Evolutionary conservation across 2,888 invertebrate genomes (phyloP).

Genomic region (Monoplex corrugatus): DNA sequence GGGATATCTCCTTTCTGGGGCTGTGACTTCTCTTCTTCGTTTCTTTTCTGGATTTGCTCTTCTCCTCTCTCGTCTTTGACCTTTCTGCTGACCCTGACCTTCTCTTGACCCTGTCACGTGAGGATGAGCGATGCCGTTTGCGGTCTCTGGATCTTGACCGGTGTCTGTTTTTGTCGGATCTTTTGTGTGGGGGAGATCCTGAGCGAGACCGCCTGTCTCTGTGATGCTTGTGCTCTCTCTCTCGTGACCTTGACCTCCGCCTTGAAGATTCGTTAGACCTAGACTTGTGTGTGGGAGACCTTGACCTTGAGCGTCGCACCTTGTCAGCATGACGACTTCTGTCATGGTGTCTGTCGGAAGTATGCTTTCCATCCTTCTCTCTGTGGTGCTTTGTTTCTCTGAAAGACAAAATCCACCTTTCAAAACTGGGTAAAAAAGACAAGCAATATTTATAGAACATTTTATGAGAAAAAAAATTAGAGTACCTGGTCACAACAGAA

Average conservation of each 20-base stretch:
- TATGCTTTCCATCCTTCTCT: neutral
- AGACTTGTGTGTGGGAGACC: slow-evolving; percentile 38
- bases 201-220: slow-evolving; percentile 51
- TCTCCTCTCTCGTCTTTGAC: neutral
- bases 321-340: neutral
- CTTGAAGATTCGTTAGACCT: neutral
- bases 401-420: slow-evolving; percentile 34
- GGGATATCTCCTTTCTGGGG: slow-evolving; percentile 21
- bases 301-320: neutral
- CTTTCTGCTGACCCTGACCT: slow-evolving; percentile 57
- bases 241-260: slow-evolving; percentile 58
- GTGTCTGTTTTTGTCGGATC: slow-evolving; percentile 24
- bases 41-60: slow-evolving; percentile 54
- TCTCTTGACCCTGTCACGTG: slow-evolving; percentile 36
- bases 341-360: neutral
- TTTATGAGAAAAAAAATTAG: too few relatives aligned
- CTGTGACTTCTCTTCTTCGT: slow-evolving; percentile 51
- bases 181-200: slow-evolving; percentile 30
- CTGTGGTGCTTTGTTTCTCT: neutral
- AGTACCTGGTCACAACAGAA: too few relatives aligned
- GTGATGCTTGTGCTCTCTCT: slow-evolving; percentile 46
- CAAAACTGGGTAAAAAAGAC: neutral
- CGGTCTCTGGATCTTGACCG: slow-evolving; percentile 46
- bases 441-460: too few relatives aligned
- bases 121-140: slow-evolving; percentile 48